Base-by-base conservation (phyloP, 2,888 invertebrate genomes). In the Dioctria rufipes region DNA sequence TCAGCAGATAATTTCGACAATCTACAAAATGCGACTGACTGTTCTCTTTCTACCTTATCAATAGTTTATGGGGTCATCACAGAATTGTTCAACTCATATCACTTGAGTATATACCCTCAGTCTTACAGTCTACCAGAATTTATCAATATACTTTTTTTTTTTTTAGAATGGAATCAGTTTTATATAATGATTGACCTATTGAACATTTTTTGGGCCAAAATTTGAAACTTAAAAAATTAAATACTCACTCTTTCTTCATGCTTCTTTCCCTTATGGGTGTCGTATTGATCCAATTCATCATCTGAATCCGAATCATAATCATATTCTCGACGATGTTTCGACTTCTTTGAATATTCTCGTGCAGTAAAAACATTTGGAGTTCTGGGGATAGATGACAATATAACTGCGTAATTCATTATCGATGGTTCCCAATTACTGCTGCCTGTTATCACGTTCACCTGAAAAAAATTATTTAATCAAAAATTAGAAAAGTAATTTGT, bases 271-370 rank as follows among this genome's bases (percentile, higher is more conserved):
- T 82, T 82, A 81, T 80, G 40, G 43, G 63, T 4, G 9, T 65
- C 13, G 82, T 86, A 86, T 43, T 84, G 83, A 77, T 87, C 87
- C 67, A 86, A 85, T 82, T 88, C 88, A 84, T 86, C 86, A 82
- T 93, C 93, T 9, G 92, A 91, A 81, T 93, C 93, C 51, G 91
- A 92, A 82, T 91, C 91, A 66, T 88, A 88, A 73, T 87, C 86
- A 3, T 87, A 86, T 5, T 81, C 73, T 25, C 80, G 83, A 51
- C 86, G 85, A 88, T 89, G 89, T 88, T 90, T 88, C 78, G 83
- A 83, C 84, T 87, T 87, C 84, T 87, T 87, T n/a, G 87, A 86
- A 82, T 86, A 86, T 81, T 84, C 82, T 61, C 86, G 86, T 25
- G 80, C 66, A 13, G 69, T 13, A 54, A 81, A 61, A 42, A 82